phyloP scores from a whole-genome alignment of 2,113 vertebrate species.

The Capra hircus region DNA sequence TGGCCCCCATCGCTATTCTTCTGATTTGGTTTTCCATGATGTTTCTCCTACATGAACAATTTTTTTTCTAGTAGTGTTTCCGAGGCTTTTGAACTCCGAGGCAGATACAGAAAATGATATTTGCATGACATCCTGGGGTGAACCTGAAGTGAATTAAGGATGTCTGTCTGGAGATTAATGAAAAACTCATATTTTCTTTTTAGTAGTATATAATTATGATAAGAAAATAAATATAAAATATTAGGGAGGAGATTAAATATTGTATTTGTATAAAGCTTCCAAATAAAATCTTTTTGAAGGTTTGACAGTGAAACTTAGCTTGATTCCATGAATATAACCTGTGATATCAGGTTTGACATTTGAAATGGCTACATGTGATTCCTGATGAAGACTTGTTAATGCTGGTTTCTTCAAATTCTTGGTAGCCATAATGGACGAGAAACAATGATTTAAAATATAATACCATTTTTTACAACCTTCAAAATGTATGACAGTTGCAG shows the following conservation, averaged over 20 bases:
- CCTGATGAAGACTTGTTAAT: not conserved
- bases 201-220: not conserved
- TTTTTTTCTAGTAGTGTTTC: not conserved
- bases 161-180: not conserved
- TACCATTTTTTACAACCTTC: not conserved
- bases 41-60: not conserved
- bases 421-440: not conserved
- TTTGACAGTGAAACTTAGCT: not conserved
- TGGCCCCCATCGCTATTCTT: not conserved
- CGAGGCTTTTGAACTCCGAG: not conserved
- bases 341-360: not conserved
- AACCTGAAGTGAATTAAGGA: not conserved
- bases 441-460: not conserved
- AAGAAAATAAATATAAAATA: constrained; percentile 9
- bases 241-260: not conserved
- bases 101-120: not conserved
- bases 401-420: not conserved
- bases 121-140: not conserved
- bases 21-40: not conserved
- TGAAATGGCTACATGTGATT: not conserved
- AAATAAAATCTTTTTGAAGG: not conserved
- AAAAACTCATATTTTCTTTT: not conserved
- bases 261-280: not conserved
- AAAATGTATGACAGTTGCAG: not conserved
- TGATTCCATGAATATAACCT: not conserved